Percentiles rank a stretch among this genome's conserved stretches.
phyloP scores from a whole-genome alignment of 1,140 invertebrate genomes.

The Zaprionus africanus region DNA sequence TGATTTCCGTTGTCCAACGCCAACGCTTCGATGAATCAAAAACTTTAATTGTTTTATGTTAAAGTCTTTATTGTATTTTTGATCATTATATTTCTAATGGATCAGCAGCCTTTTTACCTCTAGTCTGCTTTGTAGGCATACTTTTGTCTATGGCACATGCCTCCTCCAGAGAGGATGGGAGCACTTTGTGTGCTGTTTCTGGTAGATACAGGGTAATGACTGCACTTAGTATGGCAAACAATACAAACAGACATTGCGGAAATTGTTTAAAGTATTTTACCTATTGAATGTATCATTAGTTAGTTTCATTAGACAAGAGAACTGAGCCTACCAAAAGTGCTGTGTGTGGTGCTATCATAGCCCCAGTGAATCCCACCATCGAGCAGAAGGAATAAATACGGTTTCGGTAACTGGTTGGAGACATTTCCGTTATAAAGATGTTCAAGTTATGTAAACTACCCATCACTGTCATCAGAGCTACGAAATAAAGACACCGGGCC shows the following conservation, averaged over 20 bases:
- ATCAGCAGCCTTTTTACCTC: too few species aligned
- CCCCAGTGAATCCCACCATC: conserved; percentile 89
- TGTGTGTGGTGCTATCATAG: conserved; percentile 89
- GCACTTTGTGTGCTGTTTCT: conserved; percentile 87
- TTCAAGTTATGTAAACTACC: conserved; percentile 88
- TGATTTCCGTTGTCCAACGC: conserved; percentile 62
- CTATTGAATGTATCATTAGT: conserved; percentile 59
- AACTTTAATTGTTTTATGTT: too few species aligned
- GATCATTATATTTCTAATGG: too few species aligned
- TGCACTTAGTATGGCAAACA: conserved; percentile 86
- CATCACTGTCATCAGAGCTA: conserved; percentile 88
- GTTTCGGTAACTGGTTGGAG: conserved; percentile 88
- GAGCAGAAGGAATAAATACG: conserved; percentile 88
- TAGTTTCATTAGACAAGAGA: neutral
- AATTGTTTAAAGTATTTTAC: conserved; percentile 85
- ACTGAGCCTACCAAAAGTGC: conserved; percentile 86
- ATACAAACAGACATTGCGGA: conserved; percentile 87
- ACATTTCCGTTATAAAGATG: conserved; percentile 89
- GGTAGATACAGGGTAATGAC: conserved; percentile 87
- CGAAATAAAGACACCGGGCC: conserved; percentile 87
- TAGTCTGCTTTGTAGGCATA: too few species aligned
- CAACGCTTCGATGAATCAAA: too few species aligned
- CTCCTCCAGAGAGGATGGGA: conserved; percentile 88
- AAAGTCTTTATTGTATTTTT: too few species aligned
- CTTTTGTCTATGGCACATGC: conserved; percentile 86